Evolutionary conservation across 2,113 vertebrate species (phyloP), one percentile per base, ranked within the genome.

Genomic region (Larimichthys crocea): DNA sequence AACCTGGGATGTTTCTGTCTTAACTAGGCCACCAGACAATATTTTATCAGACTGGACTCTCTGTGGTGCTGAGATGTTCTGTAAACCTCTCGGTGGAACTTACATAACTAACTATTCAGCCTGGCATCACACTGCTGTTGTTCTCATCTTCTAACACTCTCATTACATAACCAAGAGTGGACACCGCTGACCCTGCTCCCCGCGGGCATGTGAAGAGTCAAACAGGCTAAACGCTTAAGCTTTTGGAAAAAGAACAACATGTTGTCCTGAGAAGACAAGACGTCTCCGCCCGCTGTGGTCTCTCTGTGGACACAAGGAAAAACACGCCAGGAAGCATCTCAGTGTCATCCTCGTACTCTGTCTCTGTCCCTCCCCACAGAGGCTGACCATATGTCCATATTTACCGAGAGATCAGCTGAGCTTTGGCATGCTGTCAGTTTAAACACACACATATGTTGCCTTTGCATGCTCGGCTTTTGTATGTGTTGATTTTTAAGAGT

Each of bases 321-420:
- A 63, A 73, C 66, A n/a, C 3, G 62, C 63, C 71, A 86, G 53
- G 77, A 68, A 63, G 3, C 66, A 52, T 83, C 74, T 75, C 61
- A 56, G 53, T 75, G 53, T 83, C 79, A 44, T 70, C 62, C 73
- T 80, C 68, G 16, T 40, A 5, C 55, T 46, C 56, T 49, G 14
- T 40, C 50, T 59, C 42, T 19, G 8, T 60, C 64, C 65, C 49
- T 80, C 70, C 71, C 63, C 57, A 53, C 83, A 71, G 72, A 83
- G 82, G 52, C 46, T 26, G 56, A 84, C 91, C 91, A 91, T 90
- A 93, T 91, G 91, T 83, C 79, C 86, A 80, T 90, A 92, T 93
- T 91, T 90, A 92, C 88, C 55, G 81, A 81, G 86, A 85, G 88
- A 89, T 92, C 80, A 90, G 80, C 87, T 88, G 84, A 76, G 84